Percentiles rank a stretch among this genome's conserved stretches.
Evolutionary conservation across 2,888 invertebrate genomes (phyloP).

Genomic region (Dynastes grantii): DNA sequence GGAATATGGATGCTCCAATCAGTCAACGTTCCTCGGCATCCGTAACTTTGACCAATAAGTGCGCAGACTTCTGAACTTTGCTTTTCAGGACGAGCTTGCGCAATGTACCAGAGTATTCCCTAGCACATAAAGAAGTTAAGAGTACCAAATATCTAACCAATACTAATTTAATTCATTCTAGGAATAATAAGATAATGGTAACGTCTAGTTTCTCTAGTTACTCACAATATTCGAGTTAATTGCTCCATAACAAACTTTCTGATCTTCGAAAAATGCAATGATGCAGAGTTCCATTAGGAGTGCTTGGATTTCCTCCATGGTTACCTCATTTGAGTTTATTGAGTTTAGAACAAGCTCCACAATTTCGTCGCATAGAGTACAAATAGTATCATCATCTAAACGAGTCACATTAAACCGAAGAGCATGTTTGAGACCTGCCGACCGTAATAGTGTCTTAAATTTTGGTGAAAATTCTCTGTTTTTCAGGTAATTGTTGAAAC

Average conservation of each 20-base stretch:
- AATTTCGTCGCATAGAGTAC: constrained; percentile 31
- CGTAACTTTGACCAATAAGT: constrained; percentile 71
- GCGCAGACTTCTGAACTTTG: constrained; percentile 74
- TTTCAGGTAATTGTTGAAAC: constrained; percentile 30
- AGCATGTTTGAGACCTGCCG: constrained; percentile 34
- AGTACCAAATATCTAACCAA: background rate
- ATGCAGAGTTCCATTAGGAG: constrained; percentile 70
- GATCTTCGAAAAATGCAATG: constrained; percentile 73
- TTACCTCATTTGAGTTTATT: constrained; percentile 18
- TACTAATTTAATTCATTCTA: background rate
- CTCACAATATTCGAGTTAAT: constrained; percentile 76
- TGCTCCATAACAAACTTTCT: constrained; percentile 76
- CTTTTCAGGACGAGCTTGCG: constrained; percentile 72
- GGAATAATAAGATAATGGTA: background rate
- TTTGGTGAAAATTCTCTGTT: constrained; percentile 26
- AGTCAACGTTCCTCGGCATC: constrained; percentile 61
- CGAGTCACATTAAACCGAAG: constrained; percentile 32
- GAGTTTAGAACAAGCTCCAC: constrained; percentile 42
- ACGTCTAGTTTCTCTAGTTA: constrained; percentile 29
- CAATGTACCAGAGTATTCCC: constrained; percentile 77
- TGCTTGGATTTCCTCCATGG: constrained; percentile 10
- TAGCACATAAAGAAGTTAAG: constrained; percentile 65
- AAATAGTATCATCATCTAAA: constrained; percentile 21
- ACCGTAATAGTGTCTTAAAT: constrained; percentile 25
- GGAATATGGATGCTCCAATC: constrained; percentile 62